Conservation (phyloP, 2,888 invertebrate genomes). For the Agrotis segetum region DNA sequence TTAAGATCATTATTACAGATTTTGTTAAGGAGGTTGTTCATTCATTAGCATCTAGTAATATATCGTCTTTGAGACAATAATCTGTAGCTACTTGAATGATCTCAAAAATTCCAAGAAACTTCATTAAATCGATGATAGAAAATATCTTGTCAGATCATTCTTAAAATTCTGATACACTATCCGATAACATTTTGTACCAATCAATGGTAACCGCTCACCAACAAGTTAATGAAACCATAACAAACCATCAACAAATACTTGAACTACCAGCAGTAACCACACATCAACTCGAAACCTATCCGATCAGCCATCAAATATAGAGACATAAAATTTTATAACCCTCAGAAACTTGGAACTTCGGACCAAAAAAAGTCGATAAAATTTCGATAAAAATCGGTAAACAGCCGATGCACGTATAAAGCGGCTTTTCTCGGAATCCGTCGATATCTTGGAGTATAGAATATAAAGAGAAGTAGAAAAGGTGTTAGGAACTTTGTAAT, state of each 20-base stretch:
- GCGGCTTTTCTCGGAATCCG: constrained; percentile 65
- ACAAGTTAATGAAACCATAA: constrained; percentile 48
- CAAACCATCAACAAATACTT: constrained; percentile 52
- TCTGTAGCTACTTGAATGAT: neutral
- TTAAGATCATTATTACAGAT: neutral
- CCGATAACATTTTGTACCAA: constrained; percentile 22
- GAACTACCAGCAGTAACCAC: constrained; percentile 44
- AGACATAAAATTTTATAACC: constrained; percentile 81
- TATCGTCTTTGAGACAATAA: neutral
- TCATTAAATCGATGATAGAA: neutral
- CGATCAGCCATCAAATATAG: constrained; percentile 74
- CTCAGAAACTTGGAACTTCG: constrained; percentile 68
- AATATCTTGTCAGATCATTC: neutral
- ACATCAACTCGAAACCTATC: constrained; percentile 61
- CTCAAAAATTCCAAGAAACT: neutral
- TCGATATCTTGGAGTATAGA: constrained; percentile 60
- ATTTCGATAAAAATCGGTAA: constrained; percentile 77
- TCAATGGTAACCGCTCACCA: constrained; percentile 10
- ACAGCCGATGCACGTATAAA: constrained; percentile 74
- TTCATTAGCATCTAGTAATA: neutral
- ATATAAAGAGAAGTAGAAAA: constrained; percentile 68
- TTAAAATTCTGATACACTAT: neutral
- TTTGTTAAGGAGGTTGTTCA: neutral
- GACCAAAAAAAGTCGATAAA: constrained; percentile 68
- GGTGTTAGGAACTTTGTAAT: constrained; percentile 65